Conservation (phyloP, 2,888 invertebrate species). For the Chaetogeoica ovagalla region DNA sequence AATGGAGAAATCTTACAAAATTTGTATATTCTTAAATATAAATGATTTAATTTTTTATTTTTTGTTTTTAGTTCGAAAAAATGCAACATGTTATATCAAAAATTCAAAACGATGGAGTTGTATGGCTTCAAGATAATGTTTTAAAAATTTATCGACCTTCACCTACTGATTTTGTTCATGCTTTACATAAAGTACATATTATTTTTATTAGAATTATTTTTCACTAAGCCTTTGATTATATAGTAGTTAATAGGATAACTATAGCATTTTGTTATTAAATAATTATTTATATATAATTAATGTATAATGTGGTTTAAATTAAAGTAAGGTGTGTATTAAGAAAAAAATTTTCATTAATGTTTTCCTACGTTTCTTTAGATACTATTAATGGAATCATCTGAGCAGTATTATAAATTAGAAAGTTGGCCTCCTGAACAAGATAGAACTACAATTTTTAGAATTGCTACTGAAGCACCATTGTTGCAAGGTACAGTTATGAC, state of each 20-base stretch:
- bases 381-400: constrained; percentile 75
- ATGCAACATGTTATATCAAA: constrained; percentile 62
- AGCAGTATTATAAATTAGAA: constrained; percentile 79
- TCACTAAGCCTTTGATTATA: too few relatives aligned
- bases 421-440: constrained; percentile 94
- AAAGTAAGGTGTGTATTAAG: too few relatives aligned
- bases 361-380: constrained; percentile 59
- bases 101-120: constrained; percentile 83
- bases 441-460: constrained; percentile 73
- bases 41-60: background rate
- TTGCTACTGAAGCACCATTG: constrained; percentile 86
- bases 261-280: too few relatives aligned
- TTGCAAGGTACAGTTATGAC: constrained; percentile 81
- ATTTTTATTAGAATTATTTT: constrained; percentile 6
- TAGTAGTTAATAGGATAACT: too few relatives aligned
- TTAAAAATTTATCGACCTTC: constrained; percentile 74
- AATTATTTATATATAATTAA: too few relatives aligned
- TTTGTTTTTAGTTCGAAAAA: constrained; percentile 57
- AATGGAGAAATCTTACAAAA: background rate
- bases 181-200: constrained; percentile 70
- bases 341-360: too few relatives aligned
- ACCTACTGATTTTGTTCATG: constrained; percentile 73
- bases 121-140: constrained; percentile 85
- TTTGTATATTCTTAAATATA: too few relatives aligned
- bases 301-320: too few relatives aligned